Conservation (phyloP, 2,797 vertebrate genomes). For the Tragelaphus oryx region DNA sequence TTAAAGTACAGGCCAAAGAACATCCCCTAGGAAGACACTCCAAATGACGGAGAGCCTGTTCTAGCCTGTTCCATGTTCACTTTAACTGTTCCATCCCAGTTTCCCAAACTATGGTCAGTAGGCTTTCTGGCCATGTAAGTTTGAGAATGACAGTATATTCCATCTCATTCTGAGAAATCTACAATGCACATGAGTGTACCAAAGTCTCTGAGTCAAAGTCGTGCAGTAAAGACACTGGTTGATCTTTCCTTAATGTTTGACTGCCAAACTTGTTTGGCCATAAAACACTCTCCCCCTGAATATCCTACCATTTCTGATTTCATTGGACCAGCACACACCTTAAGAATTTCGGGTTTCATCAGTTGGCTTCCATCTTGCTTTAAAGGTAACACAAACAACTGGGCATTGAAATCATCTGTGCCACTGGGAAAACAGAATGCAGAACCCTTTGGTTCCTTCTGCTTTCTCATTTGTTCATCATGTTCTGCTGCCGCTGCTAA, state of each 20-base stretch:
- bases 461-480: background rate
- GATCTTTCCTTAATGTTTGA: background rate
- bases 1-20: background rate
- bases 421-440: background rate
- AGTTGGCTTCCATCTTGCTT: background rate
- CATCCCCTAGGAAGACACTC: background rate
- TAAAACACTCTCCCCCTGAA: background rate
- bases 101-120: background rate
- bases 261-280: background rate
- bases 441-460: background rate
- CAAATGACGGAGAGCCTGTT: background rate
- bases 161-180: background rate
- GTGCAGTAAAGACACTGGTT: background rate
- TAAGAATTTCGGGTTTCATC: background rate
- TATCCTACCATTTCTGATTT: background rate
- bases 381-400: background rate
- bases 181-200: fast-evolving
- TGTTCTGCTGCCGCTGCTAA: background rate
- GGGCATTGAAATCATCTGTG: background rate
- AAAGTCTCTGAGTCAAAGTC: background rate
- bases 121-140: background rate
- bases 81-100: background rate
- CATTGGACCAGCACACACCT: background rate
- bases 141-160: background rate
- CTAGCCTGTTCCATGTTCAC: background rate